A percentile compares a stretch with the other conserved stretches of the same genome.
Conservation (phyloP, 2,797 vertebrate species). For the Huso huso region DNA sequence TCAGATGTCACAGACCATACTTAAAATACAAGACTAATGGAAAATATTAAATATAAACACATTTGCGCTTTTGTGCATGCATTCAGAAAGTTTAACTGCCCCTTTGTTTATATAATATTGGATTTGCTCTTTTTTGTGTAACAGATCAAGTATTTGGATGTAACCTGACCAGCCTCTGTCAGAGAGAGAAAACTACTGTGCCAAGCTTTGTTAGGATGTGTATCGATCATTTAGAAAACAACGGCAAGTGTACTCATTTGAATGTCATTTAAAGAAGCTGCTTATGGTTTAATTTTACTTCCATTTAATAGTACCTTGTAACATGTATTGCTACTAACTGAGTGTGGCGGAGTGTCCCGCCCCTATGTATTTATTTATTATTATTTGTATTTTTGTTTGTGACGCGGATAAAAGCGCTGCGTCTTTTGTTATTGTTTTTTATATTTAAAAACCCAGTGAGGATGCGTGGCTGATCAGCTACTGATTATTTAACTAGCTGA, state of each 20-base stretch:
- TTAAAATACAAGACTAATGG: too few relatives aligned
- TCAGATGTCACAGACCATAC: too few relatives aligned
- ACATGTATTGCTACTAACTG: neutral
- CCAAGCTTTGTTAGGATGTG: slow-evolving; percentile 74
- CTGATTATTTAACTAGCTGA: too few relatives aligned
- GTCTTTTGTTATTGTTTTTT: too few relatives aligned
- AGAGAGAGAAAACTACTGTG: slow-evolving; percentile 67
- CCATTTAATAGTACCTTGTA: neutral
- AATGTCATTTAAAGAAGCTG: neutral
- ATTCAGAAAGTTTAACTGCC: neutral
- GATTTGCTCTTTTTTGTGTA: slow-evolving; percentile 40
- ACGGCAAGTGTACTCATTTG: slow-evolving; percentile 46
- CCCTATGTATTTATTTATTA: too few relatives aligned
- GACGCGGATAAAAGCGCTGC: too few relatives aligned
- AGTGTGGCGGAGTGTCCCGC: too few relatives aligned
- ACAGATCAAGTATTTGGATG: slow-evolving; percentile 78
- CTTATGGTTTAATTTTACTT: too few relatives aligned
- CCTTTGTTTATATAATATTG: neutral
- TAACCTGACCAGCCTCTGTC: slow-evolving; percentile 70
- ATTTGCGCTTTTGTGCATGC: neutral
- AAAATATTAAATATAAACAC: neutral
- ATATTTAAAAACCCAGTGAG: too few relatives aligned
- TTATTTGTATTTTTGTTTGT: too few relatives aligned
- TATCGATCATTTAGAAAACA: slow-evolving; percentile 73
- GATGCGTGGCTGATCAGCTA: too few relatives aligned